A percentile compares a stretch with the other conserved stretches of the same genome.
phyloP scores from a whole-genome alignment of 2,888 invertebrate species.

The Neria commutata region DNA sequence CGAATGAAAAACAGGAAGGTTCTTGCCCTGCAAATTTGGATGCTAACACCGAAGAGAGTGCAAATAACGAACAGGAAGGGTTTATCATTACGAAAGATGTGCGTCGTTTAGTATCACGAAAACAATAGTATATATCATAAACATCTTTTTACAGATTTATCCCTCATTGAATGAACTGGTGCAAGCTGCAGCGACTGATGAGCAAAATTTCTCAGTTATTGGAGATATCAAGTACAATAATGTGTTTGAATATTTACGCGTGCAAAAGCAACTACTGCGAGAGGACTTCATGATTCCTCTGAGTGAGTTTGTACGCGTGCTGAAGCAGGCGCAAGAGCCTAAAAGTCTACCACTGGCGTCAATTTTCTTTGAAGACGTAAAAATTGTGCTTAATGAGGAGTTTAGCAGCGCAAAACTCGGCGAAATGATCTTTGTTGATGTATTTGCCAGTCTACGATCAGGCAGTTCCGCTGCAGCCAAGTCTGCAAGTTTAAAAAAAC shows the following conservation, averaged over 20 bases:
- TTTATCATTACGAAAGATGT: not conserved
- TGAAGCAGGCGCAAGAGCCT: slow-evolving; percentile 24
- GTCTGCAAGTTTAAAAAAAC: not conserved
- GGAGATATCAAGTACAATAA: slow-evolving; percentile 65
- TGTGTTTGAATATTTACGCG: slow-evolving; percentile 74
- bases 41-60: too few species aligned
- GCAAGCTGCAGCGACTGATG: slow-evolving; percentile 52
- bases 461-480: not conserved
- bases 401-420: slow-evolving; percentile 42
- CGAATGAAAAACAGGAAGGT: not conserved
- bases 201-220: slow-evolving; percentile 50
- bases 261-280: slow-evolving; percentile 77
- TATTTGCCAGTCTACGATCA: slow-evolving; percentile 24
- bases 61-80: too few species aligned
- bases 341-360: slow-evolving; percentile 19
- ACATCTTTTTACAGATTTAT: slow-evolving; percentile 59
- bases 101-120: not conserved
- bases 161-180: slow-evolving; percentile 63
- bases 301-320: slow-evolving; percentile 61
- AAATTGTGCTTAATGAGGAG: slow-evolving; percentile 46
- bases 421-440: slow-evolving; percentile 49
- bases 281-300: slow-evolving; percentile 82
- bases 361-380: slow-evolving; percentile 40
- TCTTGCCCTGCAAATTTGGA: too few species aligned
- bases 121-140: slow-evolving; percentile 1